Evolutionary conservation across 2,888 invertebrate species (phyloP), one percentile per base, ranked within the genome.

Genomic region (Coenonympha arcania): DNA sequence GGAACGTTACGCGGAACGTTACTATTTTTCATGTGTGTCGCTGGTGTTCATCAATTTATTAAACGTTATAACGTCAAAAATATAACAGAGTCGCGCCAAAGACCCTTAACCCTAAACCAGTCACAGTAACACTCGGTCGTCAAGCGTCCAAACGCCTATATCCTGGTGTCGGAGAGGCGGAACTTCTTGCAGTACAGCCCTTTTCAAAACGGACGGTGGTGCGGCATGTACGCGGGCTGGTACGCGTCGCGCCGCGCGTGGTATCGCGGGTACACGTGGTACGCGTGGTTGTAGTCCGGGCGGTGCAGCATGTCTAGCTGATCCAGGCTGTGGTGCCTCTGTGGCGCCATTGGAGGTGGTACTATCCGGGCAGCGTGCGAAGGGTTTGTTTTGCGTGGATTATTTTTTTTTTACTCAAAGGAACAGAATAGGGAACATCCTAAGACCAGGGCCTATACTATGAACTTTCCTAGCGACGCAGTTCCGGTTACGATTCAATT

Each of bases 131-230:
- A 33, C 33, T 34, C 6, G 24, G 33, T 31, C 15, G 6, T 66
- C 65, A 22, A 33, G 40, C 65, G 77, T 77, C 76, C 69, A 30
- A 57, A 53, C 76, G 76, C 68, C 73, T 76, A 86, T 65, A 86
- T 83, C 81, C 78, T 69, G 1, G 79, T 64, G 56, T 86, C 86
- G 76, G 73, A 69, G 3, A 86, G 72, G 68, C 86, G 84, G 69
- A 85, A 85, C 74, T 83, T 85, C 68, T 83, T 85, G 66, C 86
- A 86, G 61, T 78, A 84, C 50, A 83, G 70, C 70, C 84, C 85
- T 83, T 83, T 86, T 86, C 86, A 86, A 79, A 86, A 86, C 64
- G 84, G 86, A 65, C 86, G 80, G 63, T 85, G 84, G 62, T 86
- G 82, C 46, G 67, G 64, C 75, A 77, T 76, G 54, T 80, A 82